Evolutionary conservation across 37 sponge, comb jelly and placozoan genomes (phyloP), one percentile per base, ranked within the genome.

Genomic region (Hexactinellida sp.): DNA sequence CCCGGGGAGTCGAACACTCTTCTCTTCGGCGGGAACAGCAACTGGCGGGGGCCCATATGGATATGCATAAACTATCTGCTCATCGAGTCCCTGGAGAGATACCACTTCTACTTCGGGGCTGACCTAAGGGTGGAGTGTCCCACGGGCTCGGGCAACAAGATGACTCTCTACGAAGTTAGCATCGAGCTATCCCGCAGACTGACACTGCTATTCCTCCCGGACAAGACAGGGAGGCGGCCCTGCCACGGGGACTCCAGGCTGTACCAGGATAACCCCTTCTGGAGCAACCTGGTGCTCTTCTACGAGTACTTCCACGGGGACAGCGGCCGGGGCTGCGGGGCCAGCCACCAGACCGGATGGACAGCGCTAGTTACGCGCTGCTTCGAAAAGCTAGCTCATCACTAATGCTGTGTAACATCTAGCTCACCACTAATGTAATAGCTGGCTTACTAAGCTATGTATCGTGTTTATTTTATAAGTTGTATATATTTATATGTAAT

Each of bases 261-360:
- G 32, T 96, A 96, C 39, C 39, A 87, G 83, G 23, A 54, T 38
- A 95, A 96, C 88, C 97, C 97, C 32, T 54, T 89, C 87, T 96
- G 92, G 93, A 92, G 91, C 54, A 88, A 96, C 39, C 91, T 96
- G 32, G 90, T 96, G n/a, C 86, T 96, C 41, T 96, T 96, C 89
- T 93, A 96, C 83, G 97, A 96, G 85, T 96, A 92, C 71, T 96
- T 96, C 87, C 83, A 94, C 89, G 97, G 97, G 34, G 91, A 96
- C 86, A 91, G 83, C 54, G 97, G 97, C 19, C 88, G 87, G 34
- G 97, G 97, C 13, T 96, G 97, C 91, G 97, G 97, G 24, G 97
- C 97, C 82, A 96, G 97, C 82, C 97, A 96, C 54, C 97, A 96
- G 38, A 96, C 97, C 38, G 97, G 97, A 0, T 96, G 97, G 97